Base-by-base conservation (phyloP, 2,888 invertebrate species). In the Macaria liturata region DNA sequence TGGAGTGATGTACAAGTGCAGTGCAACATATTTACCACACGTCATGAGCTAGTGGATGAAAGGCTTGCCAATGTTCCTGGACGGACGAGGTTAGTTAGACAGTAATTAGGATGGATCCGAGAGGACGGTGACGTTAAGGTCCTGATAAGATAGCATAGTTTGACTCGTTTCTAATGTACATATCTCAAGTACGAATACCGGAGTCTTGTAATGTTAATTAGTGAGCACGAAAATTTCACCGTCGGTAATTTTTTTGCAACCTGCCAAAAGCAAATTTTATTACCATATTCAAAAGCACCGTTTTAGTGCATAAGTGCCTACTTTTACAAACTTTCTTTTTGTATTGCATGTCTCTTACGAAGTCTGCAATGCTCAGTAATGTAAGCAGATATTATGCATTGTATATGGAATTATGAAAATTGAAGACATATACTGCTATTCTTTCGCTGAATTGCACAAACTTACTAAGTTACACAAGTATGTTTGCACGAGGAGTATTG, bases 41-140 rank as follows among this genome's bases (percentile, higher is more conserved):
- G 77, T 76, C 71, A 83, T 84, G 80, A 84, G 86, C 73, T 85
- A 81, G 81, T 78, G 75, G 74, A 72, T 71, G 74, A 37, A 52
- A 60, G 46, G 43, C 72, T 70, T 75, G 71, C 83, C 79, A 83
- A 89, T 90, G 90, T 88, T 87, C 82, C 76, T 90, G 78, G 90
- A 90, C 86, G 90, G 90, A 67, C 80, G 86, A 84, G 90, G 90
- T 90, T 77, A 75, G 88, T 83, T 42, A n/a, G 34, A 49, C 32
- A 40, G 5, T 30, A 32, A 44, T 37, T 40, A 30, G 20, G 42
- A 31, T 20, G 42, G 9, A n/a, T 54, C 37, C 43, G 37, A 32
- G 32, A 46, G 47, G 31, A 45, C 42, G 48, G 31, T 48, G 43
- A 51, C 51, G 47, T 57, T 57, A 51, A 52, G 20, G 6, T 57